A percentile compares a stretch with the other conserved stretches of the same genome.
These are phyloP conservation scores for Orientallactaga sibirica DNA, from an alignment of 2,797 vertebrate species.

Conservation along the genomic window DNA sequence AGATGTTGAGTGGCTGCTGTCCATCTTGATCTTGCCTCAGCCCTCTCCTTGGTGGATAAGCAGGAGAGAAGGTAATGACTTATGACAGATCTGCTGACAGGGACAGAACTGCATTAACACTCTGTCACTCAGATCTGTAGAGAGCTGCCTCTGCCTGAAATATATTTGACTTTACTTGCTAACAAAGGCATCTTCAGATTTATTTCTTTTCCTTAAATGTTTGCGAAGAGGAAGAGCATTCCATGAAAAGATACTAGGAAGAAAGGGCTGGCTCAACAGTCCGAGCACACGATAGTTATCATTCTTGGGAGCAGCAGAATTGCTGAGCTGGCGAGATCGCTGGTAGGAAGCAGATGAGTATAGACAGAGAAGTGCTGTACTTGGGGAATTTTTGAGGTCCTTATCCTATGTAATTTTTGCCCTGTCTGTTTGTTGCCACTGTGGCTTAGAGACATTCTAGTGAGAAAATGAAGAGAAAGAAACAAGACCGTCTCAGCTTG, in stretches of 20 bases:
- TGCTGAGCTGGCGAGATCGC: not conserved
- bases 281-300: not conserved
- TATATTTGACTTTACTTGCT: conserved; percentile 70
- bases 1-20: conserved; percentile 66
- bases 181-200: conserved; percentile 78
- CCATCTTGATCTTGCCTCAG: conserved; percentile 69
- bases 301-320: conserved; percentile 21
- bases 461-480: not conserved
- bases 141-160: conserved; percentile 69
- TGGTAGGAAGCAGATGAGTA: not conserved
- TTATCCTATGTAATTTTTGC: conserved; percentile 60
- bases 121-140: conserved; percentile 76
- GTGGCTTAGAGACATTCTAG: conserved; percentile 22
- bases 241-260: conserved; percentile 42
- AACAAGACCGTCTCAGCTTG: conserved; percentile 25
- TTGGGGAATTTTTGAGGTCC: conserved; percentile 36
- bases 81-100: conserved; percentile 80
- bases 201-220: conserved; percentile 57
- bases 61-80: conserved; percentile 69
- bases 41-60: conserved; percentile 54
- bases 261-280: not conserved
- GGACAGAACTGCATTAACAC: conserved; percentile 67
- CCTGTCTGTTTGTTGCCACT: conserved; percentile 28
- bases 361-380: conserved; percentile 32
- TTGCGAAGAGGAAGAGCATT: conserved; percentile 47